phyloP scores from a whole-genome alignment of 1,140 invertebrate species.

The Andricus grossulariae region DNA sequence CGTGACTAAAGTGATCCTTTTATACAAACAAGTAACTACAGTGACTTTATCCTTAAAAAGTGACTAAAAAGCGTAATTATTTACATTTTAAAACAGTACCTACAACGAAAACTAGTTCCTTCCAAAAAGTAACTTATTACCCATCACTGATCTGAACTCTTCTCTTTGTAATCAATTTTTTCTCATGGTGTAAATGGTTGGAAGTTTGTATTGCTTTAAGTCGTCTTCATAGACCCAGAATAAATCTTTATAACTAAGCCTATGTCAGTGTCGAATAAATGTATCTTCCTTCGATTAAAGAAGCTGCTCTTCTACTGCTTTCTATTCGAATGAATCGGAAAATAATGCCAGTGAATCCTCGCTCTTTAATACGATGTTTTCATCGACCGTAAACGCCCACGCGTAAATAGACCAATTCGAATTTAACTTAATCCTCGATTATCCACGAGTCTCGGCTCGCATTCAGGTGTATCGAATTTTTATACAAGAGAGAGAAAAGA shows the following conservation, averaged over 20 bases:
- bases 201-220: not conserved
- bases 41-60: too few relatives aligned
- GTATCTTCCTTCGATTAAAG: not conserved
- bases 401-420: slow-evolving; percentile 21
- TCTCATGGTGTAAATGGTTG: slow-evolving; percentile 10
- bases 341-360: slow-evolving; percentile 13
- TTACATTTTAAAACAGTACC: too few relatives aligned
- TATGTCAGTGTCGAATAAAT: slow-evolving; percentile 8
- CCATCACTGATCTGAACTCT: too few relatives aligned
- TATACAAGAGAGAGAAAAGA: not conserved
- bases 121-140: too few relatives aligned
- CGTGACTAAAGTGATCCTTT: too few relatives aligned
- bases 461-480: slow-evolving; percentile 29
- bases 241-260: slow-evolving; percentile 17
- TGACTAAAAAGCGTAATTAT: too few relatives aligned
- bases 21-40: too few relatives aligned
- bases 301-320: slow-evolving; percentile 15
- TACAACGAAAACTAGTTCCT: too few relatives aligned
- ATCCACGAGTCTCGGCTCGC: not conserved
- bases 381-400: slow-evolving; percentile 23
- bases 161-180: not conserved
- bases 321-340: slow-evolving; percentile 19
- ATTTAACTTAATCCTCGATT: slow-evolving; percentile 22
- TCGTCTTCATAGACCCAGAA: not conserved
- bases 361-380: slow-evolving; percentile 12